phyloP scores from a whole-genome alignment of 2,113 vertebrate species.

The Acinonyx jubatus region DNA sequence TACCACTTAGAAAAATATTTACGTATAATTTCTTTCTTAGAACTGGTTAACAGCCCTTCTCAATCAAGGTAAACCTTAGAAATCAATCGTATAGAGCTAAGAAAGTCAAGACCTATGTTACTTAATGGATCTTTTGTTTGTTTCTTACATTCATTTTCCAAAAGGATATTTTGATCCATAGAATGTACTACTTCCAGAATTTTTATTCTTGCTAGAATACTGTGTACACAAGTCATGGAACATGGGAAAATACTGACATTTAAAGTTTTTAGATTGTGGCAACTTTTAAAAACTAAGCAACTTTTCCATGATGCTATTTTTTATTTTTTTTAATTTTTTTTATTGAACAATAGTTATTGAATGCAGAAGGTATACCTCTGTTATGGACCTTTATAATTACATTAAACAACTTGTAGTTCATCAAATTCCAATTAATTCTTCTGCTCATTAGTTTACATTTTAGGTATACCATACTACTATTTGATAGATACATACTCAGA shows the following conservation, averaged over 20 bases:
- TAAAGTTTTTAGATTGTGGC: background rate
- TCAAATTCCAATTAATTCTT: background rate
- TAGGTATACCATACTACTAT: background rate
- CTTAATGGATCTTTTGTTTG: background rate
- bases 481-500: background rate
- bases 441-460: background rate
- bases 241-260: background rate
- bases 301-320: background rate
- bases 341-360: background rate
- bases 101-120: background rate
- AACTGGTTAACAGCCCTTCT: background rate
- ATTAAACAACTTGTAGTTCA: background rate
- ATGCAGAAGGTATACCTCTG: background rate
- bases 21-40: background rate
- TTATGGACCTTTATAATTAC: background rate
- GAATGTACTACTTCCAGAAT: background rate
- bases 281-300: background rate
- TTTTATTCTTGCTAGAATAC: slow-evolving; percentile 4
- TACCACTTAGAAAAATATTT: background rate
- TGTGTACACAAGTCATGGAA: background rate
- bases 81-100: slow-evolving; percentile 19
- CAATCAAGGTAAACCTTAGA: slow-evolving; percentile 3
- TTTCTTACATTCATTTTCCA: background rate
- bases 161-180: background rate
- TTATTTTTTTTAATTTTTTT: background rate